These are phyloP conservation scores for Lutraria lutraria DNA, from an alignment of 2,888 invertebrate genomes.

Conservation along the genomic window DNA sequence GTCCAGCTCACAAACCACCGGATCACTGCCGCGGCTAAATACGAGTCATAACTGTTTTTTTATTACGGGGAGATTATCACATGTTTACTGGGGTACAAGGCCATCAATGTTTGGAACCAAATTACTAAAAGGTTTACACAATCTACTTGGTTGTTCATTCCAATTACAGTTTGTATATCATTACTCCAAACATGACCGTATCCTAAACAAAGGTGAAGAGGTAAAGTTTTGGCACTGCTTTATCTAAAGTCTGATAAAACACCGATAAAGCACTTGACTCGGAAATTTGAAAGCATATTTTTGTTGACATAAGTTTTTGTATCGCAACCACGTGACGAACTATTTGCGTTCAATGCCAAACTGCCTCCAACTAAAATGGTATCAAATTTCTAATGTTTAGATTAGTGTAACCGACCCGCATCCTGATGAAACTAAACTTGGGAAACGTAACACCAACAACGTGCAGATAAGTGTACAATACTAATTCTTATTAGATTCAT, in stretches of 20 bases:
- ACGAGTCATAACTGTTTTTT: too few relatives aligned
- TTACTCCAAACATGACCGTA: neutral
- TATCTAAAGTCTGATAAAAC: neutral
- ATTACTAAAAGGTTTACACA: too few relatives aligned
- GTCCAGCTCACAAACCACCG: too few relatives aligned
- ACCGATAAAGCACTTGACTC: neutral
- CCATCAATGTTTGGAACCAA: too few relatives aligned
- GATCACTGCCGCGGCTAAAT: too few relatives aligned
- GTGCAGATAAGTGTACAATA: neutral
- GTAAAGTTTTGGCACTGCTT: neutral
- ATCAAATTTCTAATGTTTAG: neutral
- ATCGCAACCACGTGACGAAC: neutral
- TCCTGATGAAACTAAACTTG: neutral
- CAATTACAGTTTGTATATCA: too few relatives aligned
- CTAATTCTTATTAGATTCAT: too few relatives aligned
- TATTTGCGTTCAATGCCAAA: neutral
- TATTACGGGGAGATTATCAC: too few relatives aligned
- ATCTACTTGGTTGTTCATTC: too few relatives aligned
- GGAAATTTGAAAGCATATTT: neutral
- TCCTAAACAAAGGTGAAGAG: neutral
- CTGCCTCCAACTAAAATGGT: neutral
- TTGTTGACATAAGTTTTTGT: neutral
- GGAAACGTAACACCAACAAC: neutral
- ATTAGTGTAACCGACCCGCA: neutral
- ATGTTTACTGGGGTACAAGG: too few relatives aligned